Evolutionary conservation across 2,113 vertebrate genomes (phyloP).

Genomic region (Ameiurus melas): DNA sequence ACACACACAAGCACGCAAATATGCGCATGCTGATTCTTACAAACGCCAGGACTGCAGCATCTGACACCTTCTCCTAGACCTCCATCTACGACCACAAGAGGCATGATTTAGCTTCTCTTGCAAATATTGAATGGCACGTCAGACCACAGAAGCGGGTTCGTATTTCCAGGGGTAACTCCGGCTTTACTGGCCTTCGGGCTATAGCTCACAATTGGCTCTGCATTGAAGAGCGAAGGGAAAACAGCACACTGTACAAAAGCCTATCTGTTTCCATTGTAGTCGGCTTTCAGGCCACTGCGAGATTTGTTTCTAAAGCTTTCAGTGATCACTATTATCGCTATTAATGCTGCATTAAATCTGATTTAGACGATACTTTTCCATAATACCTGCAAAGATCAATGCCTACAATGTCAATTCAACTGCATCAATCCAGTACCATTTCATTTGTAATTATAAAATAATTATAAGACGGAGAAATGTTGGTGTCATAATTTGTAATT

Average conservation of each 20-base stretch:
- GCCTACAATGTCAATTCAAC: no score
- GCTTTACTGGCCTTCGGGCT: constrained; percentile 6
- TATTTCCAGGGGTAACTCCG: constrained; percentile 28
- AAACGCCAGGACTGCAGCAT: constrained; percentile 12
- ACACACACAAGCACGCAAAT: background rate
- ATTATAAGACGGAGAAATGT: no score
- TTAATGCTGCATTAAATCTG: background rate
- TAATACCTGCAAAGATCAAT: no score
- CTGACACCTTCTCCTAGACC: constrained; percentile 3
- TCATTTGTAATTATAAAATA: no score
- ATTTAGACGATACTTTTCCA: no score
- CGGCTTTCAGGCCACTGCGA: constrained; percentile 5
- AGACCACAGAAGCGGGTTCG: background rate
- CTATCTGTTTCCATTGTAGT: constrained; percentile 13
- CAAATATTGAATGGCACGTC: background rate
- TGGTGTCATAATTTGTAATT: no score
- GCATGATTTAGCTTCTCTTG: constrained; percentile 1
- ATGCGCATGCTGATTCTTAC: background rate
- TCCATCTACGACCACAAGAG: background rate
- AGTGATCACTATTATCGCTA: background rate
- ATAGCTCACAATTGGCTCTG: constrained; percentile 23
- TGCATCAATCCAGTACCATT: no score
- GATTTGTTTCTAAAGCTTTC: constrained; percentile 4
- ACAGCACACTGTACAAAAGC: constrained; percentile 15
- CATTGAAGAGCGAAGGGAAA: background rate